Evolutionary conservation across 1,140 invertebrate genomes (phyloP).

Genomic region (Nymphalis io): DNA sequence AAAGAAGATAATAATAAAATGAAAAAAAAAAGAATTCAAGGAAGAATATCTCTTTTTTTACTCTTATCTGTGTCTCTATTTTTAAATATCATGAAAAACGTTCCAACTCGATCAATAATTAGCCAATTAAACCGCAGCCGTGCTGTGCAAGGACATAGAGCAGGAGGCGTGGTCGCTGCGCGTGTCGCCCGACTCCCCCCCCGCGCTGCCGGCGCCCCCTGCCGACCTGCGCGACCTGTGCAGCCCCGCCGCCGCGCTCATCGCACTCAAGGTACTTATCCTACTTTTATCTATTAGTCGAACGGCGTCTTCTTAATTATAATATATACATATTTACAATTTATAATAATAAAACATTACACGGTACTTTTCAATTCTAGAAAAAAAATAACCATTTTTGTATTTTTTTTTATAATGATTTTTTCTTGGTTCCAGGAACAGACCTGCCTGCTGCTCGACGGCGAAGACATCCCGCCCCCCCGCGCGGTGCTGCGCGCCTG

Average conservation of each 20-base stretch:
- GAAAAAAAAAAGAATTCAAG: too few species aligned
- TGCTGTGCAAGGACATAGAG: slow-evolving; percentile 67
- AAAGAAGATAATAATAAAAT: too few species aligned
- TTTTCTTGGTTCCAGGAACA: slow-evolving; percentile 54
- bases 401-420: too few species aligned
- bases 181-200: slow-evolving; percentile 38
- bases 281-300: background rate
- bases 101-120: background rate
- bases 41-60: too few species aligned
- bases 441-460: slow-evolving; percentile 55
- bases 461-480: slow-evolving; percentile 33
- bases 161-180: slow-evolving; percentile 54
- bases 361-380: too few species aligned
- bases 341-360: too few species aligned
- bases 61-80: too few species aligned
- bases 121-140: too few species aligned
- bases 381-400: too few species aligned
- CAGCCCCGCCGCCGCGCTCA: slow-evolving; percentile 46
- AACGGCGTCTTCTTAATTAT: too few species aligned
- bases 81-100: too few species aligned
- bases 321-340: too few species aligned
- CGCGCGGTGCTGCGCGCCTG: slow-evolving; percentile 29
- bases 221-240: slow-evolving; percentile 34
- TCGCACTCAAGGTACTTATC: slow-evolving; percentile 5
- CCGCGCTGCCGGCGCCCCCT: slow-evolving; percentile 15